Evolutionary conservation across 2,797 vertebrate genomes (phyloP).

Genomic region (Spea hammondii): DNA sequence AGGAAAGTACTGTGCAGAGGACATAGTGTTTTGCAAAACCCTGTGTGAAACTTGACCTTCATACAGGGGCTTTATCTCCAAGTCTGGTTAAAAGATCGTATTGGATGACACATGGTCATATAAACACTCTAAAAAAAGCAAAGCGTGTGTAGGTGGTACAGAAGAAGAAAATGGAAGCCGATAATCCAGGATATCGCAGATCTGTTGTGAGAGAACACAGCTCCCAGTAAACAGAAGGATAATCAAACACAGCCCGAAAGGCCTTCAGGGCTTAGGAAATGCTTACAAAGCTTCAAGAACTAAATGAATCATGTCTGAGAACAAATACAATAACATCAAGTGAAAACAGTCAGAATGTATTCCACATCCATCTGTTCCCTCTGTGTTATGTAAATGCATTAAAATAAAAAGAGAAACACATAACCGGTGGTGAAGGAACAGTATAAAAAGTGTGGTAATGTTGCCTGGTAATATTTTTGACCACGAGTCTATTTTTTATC

Average conservation of each 20-base stretch:
- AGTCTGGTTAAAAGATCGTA: slow-evolving; percentile 35
- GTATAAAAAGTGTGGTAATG: neutral
- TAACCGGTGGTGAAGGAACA: neutral
- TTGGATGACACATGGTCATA: slow-evolving; percentile 12
- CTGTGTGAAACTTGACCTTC: slow-evolving; percentile 33
- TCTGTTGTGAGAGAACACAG: slow-evolving; percentile 44
- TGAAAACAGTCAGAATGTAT: slow-evolving; percentile 38
- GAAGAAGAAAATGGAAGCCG: slow-evolving; percentile 30
- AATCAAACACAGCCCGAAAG: slow-evolving; percentile 50
- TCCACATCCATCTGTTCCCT: slow-evolving; percentile 46
- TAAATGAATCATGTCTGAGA: slow-evolving; percentile 51
- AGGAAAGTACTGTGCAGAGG: too few relatives aligned
- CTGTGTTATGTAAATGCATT: slow-evolving; percentile 33
- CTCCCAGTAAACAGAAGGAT: slow-evolving; percentile 50
- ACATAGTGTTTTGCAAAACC: neutral
- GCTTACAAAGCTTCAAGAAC: slow-evolving; percentile 51
- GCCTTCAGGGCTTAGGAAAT: slow-evolving; percentile 50
- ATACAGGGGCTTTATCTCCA: slow-evolving; percentile 27
- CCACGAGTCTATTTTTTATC: too few relatives aligned
- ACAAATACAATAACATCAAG: slow-evolving; percentile 52
- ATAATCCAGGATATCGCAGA: slow-evolving; percentile 36
- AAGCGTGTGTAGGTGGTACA: slow-evolving; percentile 17
- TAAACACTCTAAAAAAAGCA: slow-evolving; percentile 20
- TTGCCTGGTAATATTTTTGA: too few relatives aligned
- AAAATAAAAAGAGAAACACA: slow-evolving; percentile 28